These are phyloP conservation scores for Diaphora mendica DNA, from an alignment of 2,888 invertebrate genomes.

Conservation along the genomic window DNA sequence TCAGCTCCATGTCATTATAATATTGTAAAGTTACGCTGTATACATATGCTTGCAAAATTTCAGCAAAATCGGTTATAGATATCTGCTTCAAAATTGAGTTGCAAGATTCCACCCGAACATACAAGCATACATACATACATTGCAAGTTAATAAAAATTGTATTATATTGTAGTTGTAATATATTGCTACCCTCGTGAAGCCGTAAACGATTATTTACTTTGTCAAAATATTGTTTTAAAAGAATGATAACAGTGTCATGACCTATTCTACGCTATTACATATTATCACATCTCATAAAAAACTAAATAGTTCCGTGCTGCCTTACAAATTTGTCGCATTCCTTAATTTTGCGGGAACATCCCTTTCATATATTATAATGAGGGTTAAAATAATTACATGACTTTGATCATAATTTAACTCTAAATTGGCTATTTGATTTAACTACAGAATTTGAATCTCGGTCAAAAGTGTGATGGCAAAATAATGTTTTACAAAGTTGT, in stretches of 20 bases:
- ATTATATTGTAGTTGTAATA: too few species aligned
- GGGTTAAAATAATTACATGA: slow-evolving; percentile 9
- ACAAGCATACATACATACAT: too few species aligned
- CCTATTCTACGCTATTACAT: neutral
- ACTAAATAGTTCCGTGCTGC: slow-evolving; percentile 25
- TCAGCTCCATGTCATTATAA: too few species aligned
- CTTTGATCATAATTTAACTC: slow-evolving; percentile 10
- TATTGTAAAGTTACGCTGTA: too few species aligned
- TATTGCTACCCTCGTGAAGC: too few species aligned
- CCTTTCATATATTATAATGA: slow-evolving; percentile 5
- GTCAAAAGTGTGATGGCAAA: slow-evolving; percentile 2
- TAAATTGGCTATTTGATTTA: slow-evolving; percentile 2
- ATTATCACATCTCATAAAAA: slow-evolving; percentile 45
- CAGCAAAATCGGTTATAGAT: too few species aligned
- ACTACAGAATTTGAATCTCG: neutral
- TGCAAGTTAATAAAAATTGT: too few species aligned
- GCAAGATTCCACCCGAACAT: too few species aligned
- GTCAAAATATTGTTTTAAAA: neutral
- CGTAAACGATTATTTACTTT: too few species aligned
- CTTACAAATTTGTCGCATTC: slow-evolving; percentile 12
- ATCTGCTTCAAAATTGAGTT: too few species aligned
- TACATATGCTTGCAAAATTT: too few species aligned
- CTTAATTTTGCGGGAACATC: slow-evolving; percentile 5
- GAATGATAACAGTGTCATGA: neutral
- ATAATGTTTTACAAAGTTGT: neutral